Conservation (phyloP, 2,888 invertebrate genomes). For the Pollenia labialis region DNA sequence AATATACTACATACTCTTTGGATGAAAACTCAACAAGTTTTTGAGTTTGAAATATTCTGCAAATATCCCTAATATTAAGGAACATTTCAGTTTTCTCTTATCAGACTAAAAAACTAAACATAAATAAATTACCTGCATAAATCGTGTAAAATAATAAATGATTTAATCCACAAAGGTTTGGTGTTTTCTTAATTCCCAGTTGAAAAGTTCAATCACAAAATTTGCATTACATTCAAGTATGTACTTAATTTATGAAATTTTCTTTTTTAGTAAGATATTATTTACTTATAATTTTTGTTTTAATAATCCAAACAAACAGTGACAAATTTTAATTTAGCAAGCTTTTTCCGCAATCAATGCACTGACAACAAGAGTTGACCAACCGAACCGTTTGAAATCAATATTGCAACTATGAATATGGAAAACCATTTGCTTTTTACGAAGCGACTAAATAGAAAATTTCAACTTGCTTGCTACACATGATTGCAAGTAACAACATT, state of each 20-base stretch:
- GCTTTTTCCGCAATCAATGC: slow-evolving; percentile 11
- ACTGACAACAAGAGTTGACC: slow-evolving; percentile 56
- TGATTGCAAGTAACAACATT: slow-evolving; percentile 58
- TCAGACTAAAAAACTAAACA: no score
- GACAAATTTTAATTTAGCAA: background rate
- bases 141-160: no score
- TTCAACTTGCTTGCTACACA: slow-evolving; percentile 37
- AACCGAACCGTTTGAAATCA: slow-evolving; percentile 80
- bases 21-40: no score
- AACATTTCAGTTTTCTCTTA: no score
- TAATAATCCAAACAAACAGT: background rate
- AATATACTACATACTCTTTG: no score
- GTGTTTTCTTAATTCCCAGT: no score
- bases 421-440: slow-evolving; percentile 75
- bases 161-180: no score
- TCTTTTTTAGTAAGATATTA: background rate
- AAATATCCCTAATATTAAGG: no score
- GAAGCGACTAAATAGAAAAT: slow-evolving; percentile 62
- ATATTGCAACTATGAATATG: slow-evolving; percentile 79
- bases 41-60: no score
- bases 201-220: no score
- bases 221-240: background rate
- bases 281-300: background rate
- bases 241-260: background rate
- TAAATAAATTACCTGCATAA: no score